A percentile compares a stretch with the other conserved stretches of the same genome.
phyloP scores from a whole-genome alignment of 2,797 vertebrate species.

The Chaunax sp. region DNA sequence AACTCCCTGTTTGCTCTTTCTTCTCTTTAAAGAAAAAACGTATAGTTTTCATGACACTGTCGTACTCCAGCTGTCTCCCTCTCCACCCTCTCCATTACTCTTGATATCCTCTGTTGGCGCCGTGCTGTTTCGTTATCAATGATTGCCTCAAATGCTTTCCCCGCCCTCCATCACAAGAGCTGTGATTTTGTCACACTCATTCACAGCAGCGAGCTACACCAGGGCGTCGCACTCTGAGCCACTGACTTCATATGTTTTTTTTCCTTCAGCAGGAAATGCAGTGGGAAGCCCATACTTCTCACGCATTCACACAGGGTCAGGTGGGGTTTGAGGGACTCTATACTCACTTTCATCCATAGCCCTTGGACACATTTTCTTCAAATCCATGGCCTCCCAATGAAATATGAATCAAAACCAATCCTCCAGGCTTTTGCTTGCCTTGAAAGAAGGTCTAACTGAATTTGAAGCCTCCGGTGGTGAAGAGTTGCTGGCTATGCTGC shows the following conservation, averaged over 20 bases:
- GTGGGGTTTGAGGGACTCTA: conserved; percentile 7
- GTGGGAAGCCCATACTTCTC: conserved; percentile 50
- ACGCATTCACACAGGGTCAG: conserved; percentile 40
- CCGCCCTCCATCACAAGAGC: conserved; percentile 59
- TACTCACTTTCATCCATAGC: conserved; percentile 55
- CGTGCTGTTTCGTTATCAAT: conserved; percentile 64
- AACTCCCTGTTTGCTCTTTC: too few species aligned
- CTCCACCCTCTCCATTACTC: conserved; percentile 46
- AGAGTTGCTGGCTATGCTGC: conserved; percentile 34
- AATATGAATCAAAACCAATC: conserved; percentile 63
- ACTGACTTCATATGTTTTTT: conserved; percentile 36
- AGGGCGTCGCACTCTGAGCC: conserved; percentile 36
- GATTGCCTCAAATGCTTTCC: conserved; percentile 65
- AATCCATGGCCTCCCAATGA: conserved; percentile 48
- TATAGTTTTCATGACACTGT: conserved; percentile 16
- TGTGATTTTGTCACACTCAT: conserved; percentile 61
- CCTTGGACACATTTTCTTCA: conserved; percentile 38
- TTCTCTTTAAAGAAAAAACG: neutral
- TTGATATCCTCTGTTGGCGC: conserved; percentile 51
- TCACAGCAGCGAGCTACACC: conserved; percentile 27
- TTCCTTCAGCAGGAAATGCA: conserved; percentile 52
- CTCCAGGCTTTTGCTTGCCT: conserved; percentile 53
- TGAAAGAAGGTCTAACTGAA: conserved; percentile 63
- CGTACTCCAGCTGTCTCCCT: conserved; percentile 21
- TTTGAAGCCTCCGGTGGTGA: conserved; percentile 48